A percentile compares a stretch with the other conserved stretches of the same genome.
phyloP scores from a whole-genome alignment of 2,797 vertebrate species.

The Cuniculus paca region DNA sequence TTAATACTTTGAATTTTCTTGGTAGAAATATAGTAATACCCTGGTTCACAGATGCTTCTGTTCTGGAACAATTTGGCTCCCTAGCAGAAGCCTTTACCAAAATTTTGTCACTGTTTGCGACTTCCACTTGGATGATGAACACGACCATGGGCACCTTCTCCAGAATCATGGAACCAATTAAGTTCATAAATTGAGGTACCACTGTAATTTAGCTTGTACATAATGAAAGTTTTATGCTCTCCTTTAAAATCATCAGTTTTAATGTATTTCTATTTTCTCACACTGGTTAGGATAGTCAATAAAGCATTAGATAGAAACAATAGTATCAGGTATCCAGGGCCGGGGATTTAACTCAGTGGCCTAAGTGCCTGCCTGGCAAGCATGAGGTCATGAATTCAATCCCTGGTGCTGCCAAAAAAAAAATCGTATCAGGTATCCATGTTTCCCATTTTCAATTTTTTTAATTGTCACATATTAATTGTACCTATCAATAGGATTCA shows the following conservation, averaged over 20 bases:
- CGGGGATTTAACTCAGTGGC: too few species aligned
- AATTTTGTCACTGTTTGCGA: too few species aligned
- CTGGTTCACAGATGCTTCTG: too few species aligned
- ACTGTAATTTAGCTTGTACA: background rate
- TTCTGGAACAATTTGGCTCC: too few species aligned
- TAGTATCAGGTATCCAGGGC: background rate
- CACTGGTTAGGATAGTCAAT: background rate
- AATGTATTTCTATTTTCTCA: slow-evolving; percentile 16
- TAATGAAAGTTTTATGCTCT: background rate
- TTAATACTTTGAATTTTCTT: background rate
- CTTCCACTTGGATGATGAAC: too few species aligned
- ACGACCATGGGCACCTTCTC: too few species aligned
- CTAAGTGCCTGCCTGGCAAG: too few species aligned
- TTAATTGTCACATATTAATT: background rate
- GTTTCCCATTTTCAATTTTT: background rate
- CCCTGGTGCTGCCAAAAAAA: too few species aligned
- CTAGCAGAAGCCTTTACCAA: too few species aligned
- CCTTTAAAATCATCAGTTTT: background rate
- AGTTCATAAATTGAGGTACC: too few species aligned
- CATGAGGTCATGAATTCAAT: too few species aligned
- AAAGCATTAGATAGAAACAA: slow-evolving; percentile 18
- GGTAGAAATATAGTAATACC: background rate
- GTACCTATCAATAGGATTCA: background rate
- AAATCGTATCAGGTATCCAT: background rate
- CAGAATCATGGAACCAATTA: too few species aligned